A percentile compares a stretch with the other conserved stretches of the same genome.
Evolutionary conservation across 2,888 invertebrate species (phyloP).

Genomic region (Oithona nana): DNA sequence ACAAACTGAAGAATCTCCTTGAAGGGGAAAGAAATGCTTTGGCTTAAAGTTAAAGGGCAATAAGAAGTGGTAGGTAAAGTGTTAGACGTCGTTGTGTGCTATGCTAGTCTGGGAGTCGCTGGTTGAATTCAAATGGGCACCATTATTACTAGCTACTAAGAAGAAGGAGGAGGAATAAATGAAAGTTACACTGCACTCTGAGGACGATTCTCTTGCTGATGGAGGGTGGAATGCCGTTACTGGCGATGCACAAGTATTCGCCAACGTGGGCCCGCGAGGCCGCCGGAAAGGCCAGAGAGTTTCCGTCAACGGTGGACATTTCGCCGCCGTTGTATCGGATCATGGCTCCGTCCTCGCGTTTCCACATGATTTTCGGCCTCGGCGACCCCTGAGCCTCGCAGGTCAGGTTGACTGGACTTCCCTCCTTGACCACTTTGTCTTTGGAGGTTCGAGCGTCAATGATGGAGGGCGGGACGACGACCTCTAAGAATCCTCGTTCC

Average conservation of each 20-base stretch:
- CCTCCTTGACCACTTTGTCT: constrained; percentile 26
- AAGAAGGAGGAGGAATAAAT: neutral
- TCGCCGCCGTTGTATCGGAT: constrained; percentile 74
- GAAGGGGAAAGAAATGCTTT: too few species aligned
- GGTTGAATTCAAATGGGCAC: neutral
- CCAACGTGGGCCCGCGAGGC: constrained; percentile 81
- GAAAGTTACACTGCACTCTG: constrained; percentile 25
- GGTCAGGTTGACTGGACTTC: constrained; percentile 23
- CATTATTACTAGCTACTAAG: neutral
- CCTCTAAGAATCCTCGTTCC: constrained; percentile 73
- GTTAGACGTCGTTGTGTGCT: neutral
- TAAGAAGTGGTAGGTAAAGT: too few species aligned
- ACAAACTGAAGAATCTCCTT: too few species aligned
- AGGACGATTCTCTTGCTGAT: constrained; percentile 40
- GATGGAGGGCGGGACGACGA: constrained; percentile 39
- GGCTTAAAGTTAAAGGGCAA: too few species aligned
- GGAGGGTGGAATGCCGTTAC: constrained; percentile 74
- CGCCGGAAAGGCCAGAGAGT: constrained; percentile 61
- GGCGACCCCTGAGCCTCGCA: constrained; percentile 25
- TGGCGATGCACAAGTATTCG: constrained; percentile 73
- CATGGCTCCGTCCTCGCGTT: constrained; percentile 66
- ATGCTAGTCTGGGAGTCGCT: neutral
- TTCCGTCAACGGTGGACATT: constrained; percentile 71
- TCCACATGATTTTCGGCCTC: constrained; percentile 71
- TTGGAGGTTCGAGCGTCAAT: constrained; percentile 27